phyloP scores from a whole-genome alignment of 2,888 invertebrate species.

The Lithophane semibrunnea region DNA sequence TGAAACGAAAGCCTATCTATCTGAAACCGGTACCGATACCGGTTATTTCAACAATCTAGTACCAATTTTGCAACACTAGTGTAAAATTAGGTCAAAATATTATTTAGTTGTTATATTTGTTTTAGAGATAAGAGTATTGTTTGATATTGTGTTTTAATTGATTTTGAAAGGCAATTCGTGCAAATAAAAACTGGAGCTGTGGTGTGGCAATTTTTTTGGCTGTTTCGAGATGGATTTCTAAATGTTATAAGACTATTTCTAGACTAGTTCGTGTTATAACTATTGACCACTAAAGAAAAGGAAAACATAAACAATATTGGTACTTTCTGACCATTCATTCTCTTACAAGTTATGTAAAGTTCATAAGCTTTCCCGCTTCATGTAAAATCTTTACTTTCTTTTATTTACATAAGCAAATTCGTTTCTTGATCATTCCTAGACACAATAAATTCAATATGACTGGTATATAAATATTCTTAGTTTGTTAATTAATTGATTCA shows the following conservation, averaged over 20 bases:
- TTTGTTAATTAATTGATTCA: neutral
- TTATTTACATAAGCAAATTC: neutral
- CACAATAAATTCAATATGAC: neutral
- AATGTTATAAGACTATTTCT: slow-evolving; percentile 14
- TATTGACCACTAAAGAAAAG: neutral
- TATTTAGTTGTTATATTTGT: slow-evolving; percentile 42
- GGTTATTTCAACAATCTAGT: slow-evolving; percentile 64
- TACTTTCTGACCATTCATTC: neutral
- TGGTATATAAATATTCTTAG: neutral
- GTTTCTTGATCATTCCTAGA: neutral
- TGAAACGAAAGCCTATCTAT: slow-evolving; percentile 67
- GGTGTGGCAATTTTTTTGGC: slow-evolving; percentile 9
- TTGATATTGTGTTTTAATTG: slow-evolving; percentile 48
- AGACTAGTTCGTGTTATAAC: neutral
- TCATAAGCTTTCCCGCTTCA: neutral
- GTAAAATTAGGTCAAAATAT: slow-evolving; percentile 55
- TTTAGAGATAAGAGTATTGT: slow-evolving; percentile 22
- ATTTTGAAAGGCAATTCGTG: slow-evolving; percentile 35
- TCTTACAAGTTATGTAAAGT: neutral
- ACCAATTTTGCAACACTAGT: slow-evolving; percentile 63
- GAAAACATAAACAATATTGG: neutral
- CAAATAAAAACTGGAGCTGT: slow-evolving; percentile 1
- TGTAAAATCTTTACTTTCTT: neutral
- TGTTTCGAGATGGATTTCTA: slow-evolving; percentile 2
- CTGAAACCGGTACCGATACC: slow-evolving; percentile 58